phyloP scores from a whole-genome alignment of 1,140 invertebrate species.

The Monochamus saltuarius region DNA sequence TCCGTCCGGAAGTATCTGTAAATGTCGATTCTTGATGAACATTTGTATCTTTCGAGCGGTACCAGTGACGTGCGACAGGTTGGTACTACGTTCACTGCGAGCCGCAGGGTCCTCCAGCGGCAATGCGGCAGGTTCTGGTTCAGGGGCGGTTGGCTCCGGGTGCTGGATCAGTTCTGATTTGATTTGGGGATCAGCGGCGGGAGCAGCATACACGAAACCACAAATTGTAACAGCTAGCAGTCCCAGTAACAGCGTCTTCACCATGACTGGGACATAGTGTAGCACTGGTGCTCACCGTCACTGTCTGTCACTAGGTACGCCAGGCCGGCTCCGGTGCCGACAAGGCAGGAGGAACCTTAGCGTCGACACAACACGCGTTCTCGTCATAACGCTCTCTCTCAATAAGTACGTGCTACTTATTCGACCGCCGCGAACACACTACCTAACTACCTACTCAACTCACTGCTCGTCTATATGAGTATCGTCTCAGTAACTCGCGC shows the following conservation, averaged over 20 bases:
- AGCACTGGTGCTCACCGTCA: conserved; percentile 43
- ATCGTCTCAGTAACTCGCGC: too few species aligned
- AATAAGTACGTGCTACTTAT: conserved; percentile 24
- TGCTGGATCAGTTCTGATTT: conserved; percentile 14
- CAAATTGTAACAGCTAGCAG: conserved; percentile 48
- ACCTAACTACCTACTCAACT: conserved; percentile 19
- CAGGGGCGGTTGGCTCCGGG: conserved; percentile 14
- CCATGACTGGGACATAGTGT: conserved; percentile 53
- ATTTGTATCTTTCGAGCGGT: conserved; percentile 74
- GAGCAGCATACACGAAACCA: conserved; percentile 45
- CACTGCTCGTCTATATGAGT: background rate
- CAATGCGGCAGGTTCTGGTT: conserved; percentile 24
- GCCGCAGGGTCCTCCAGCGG: conserved; percentile 44
- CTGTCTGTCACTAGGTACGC: conserved; percentile 42
- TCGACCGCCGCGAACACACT: conserved; percentile 40
- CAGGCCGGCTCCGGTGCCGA: conserved; percentile 25
- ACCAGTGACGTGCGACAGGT: conserved; percentile 72
- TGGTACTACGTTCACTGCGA: conserved; percentile 67
- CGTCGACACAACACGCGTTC: conserved; percentile 34
- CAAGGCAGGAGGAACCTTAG: conserved; percentile 39
- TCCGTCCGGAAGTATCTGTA: conserved; percentile 76
- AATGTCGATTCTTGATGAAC: conserved; percentile 75
- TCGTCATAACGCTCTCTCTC: conserved; percentile 28
- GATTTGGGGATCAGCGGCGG: conserved; percentile 25
- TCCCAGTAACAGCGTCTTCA: conserved; percentile 51